phyloP scores from a whole-genome alignment of 2,113 vertebrate species.

The Nannospalax galili region DNA sequence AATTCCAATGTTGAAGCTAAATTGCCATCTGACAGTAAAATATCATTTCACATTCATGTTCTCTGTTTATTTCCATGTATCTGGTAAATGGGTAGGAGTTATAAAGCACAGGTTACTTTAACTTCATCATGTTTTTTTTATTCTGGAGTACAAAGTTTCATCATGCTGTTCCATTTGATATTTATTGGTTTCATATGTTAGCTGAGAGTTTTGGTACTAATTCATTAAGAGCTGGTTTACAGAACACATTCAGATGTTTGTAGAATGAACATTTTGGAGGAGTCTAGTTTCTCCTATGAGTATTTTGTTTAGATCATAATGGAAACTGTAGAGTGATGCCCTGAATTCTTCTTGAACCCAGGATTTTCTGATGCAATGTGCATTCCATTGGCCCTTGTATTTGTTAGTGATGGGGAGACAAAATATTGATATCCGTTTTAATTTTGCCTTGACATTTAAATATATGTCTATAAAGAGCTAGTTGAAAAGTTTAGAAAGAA shows the following conservation, averaged over 20 bases:
- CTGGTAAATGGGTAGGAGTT: not conserved
- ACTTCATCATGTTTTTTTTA: slow-evolving; percentile 12
- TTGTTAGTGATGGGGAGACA: slow-evolving; percentile 38
- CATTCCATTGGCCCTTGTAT: not conserved
- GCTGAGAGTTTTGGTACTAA: not conserved
- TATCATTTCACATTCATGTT: not conserved
- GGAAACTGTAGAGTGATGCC: not conserved
- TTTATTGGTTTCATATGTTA: slow-evolving; percentile 35
- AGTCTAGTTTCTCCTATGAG: not conserved
- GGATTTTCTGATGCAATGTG: not conserved
- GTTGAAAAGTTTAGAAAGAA: slow-evolving; percentile 52
- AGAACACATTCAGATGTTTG: not conserved
- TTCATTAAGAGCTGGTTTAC: slow-evolving; percentile 20
- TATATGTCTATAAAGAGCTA: slow-evolving; percentile 54
- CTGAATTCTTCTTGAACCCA: not conserved
- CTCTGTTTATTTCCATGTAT: not conserved
- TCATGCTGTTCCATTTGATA: slow-evolving; percentile 15
- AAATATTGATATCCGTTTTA: slow-evolving; percentile 41
- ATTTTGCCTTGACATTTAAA: slow-evolving; percentile 55
- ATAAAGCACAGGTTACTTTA: slow-evolving; percentile 9
- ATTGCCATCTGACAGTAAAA: not conserved
- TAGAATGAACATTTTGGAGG: slow-evolving; percentile 9
- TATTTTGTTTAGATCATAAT: not conserved
- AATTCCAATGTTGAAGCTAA: not conserved
- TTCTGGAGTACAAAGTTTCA: slow-evolving; percentile 12